Base-by-base conservation (phyloP, 2,797 vertebrate species). In the Myoxocephalus aenaeus region DNA sequence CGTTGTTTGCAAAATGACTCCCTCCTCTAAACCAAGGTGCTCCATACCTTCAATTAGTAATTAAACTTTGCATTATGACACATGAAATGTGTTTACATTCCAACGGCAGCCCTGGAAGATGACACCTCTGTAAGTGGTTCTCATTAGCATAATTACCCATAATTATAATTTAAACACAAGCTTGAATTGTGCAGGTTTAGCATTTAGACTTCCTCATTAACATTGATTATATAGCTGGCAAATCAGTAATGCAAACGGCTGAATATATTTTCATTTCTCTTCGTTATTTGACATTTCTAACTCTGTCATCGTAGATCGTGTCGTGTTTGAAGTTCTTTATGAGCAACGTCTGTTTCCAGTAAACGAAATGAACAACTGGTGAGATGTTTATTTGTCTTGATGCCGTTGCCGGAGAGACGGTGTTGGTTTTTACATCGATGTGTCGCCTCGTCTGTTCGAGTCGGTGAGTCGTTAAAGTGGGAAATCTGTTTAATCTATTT, bases 121-220 rank as follows among this genome's bases (percentile, higher is more conserved):
- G 69, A 68, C 48, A 53, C 56, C 32, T 44, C 15, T 58, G 27
- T 51, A 63, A 70, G 65, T 53, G 50, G 20, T 3, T 42, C 22
- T 42, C 22, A 48, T 78, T 48, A 70, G 46, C 50, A 73, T 70
- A 79, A 79, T 83, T 79, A 76, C 44, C 10, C 36, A 57, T 53
- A 78, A 81, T 83, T 71, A 81, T 48, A 63, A 32, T 53, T 73
- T 53, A 10, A 18, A 29, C 50, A 56, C 14, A 7, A 73, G 56
- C n/a, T 50, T 34, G 18, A 66, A 42, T 27, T 71, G 29, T 63
- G 51, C 48, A 57, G 25, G 66, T 63, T 57, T 61, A 78, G 22
- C 65, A 63, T 74, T 62, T 53, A 57, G 12, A 46, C 10, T 38
- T 20, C 15, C 11, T 29, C 12, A 4, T 75, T 75, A 25, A 29